phyloP scores from a whole-genome alignment of 1,140 invertebrate genomes.

The Zaprionus vittiger region DNA sequence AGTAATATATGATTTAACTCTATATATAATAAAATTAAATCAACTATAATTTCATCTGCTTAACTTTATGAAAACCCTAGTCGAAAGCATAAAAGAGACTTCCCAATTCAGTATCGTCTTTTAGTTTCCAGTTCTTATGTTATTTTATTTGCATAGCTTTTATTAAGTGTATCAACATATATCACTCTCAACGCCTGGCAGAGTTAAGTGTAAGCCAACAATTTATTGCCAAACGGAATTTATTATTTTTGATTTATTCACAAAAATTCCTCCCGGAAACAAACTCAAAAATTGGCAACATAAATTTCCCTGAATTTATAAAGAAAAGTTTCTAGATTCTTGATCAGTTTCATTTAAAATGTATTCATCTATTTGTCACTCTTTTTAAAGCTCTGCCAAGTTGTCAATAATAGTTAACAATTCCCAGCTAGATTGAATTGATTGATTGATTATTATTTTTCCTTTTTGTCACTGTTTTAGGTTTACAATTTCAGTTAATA shows the following conservation, averaged over 20 bases:
- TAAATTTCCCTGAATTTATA: not conserved
- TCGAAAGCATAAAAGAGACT: not conserved
- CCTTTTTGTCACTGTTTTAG: not conserved
- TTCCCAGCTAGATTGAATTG: no score
- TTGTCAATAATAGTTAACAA: no score
- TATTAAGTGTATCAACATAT: not conserved
- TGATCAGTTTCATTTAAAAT: not conserved
- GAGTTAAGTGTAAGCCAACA: not conserved
- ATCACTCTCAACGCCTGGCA: not conserved
- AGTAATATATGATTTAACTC: no score
- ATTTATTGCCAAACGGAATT: constrained; percentile 4
- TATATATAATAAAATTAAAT: no score
- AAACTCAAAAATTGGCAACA: not conserved
- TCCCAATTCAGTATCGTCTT: not conserved
- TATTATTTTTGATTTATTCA: constrained; percentile 7
- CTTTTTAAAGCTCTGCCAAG: not conserved
- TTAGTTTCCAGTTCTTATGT: not conserved
- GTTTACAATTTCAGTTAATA: not conserved
- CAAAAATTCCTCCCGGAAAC: not conserved
- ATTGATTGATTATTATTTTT: not conserved
- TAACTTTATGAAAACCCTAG: not conserved
- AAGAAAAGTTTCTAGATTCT: not conserved
- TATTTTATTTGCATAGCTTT: not conserved
- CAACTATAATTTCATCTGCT: no score
- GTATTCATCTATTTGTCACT: not conserved